Evolutionary conservation across 2,888 invertebrate species (phyloP), one percentile per base, ranked within the genome.

Genomic region (Caenorhabditis auriculariae): DNA sequence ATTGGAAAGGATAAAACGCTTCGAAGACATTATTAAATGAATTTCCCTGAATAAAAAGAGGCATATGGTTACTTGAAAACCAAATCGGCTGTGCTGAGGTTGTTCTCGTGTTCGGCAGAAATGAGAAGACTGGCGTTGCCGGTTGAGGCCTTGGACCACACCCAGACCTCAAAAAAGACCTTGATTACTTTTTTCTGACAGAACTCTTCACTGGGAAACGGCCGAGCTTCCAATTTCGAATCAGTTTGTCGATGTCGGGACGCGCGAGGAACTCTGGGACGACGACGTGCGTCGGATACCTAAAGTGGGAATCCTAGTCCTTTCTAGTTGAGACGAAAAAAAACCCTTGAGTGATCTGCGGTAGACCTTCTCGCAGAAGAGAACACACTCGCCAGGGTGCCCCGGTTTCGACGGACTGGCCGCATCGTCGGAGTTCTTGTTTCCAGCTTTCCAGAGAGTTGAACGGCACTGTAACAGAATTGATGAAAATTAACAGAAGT

Each of bases 251-350:
- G 15, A 74, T 45, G 38, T 74, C 69, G 4, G 28, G 19, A 28
- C 39, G 26, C 0, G 54, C 28, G 1, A 66, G 29, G 23, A 39
- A 57, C 9, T 48, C 43, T 12, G 62, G 62, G 6, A 66, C 54
- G 15, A 72, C 68, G n/a, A 72, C 66, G 42, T 55, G 58, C 44
- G 51, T 53, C 7, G 71, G 68, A 53, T 71, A 74, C 9, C 72
- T 67, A 50, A 21, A 58, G 21, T 26, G 37, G 23, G 24, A 50
- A 21, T 23, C 4, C 9, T 32, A 32, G 15, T n/a, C n/a, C n/a
- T 32, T 32, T 32, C n/a, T 32, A 12, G 9, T n/a, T 32, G 9
- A 12, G 9, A 9, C n/a, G 35, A 32, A 32, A 9, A 32, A 32
- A 32, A 32, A 53, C 48, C 57, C 62, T 26, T 57, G 43, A 4